Base-by-base conservation (phyloP, 2,113 vertebrate species). In the Noturus placidus region DNA sequence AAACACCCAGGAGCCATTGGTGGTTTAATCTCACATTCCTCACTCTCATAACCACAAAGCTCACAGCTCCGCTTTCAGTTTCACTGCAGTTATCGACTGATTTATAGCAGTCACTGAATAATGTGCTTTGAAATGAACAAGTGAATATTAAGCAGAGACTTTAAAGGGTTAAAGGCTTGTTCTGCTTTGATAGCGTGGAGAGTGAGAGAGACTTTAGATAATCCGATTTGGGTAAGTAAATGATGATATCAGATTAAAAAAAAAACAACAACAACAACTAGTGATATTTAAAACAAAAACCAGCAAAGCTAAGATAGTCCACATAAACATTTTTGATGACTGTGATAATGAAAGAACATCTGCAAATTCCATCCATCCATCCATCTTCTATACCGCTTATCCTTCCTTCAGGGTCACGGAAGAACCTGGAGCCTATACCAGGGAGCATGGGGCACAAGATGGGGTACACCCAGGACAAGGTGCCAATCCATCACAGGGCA, bases 1-100 rank as follows among this genome's bases (percentile, higher is more conserved):
- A 25, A 81, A 59, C 79, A 81, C 33, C 30, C 79, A 81, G 79
- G 10, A 80, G 54, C 20, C n/a, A 22, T 25, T 25, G 11, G 33
- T 61, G 33, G 56, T 61, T 82, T 61, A 82, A 82, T 42, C 79
- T 27, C 33, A 38, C 33, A 15, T 82, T 61, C 54, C 56, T 61
- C 56, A 81, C 20, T 61, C 33, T 59, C 79, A 82, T 61, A 61
- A 82, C 79, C 56, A 7, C 79, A 61, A 38, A 35, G 33, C 79
- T 61, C 33, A 25, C 33, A 57, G 54, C 56, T 82, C 42, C 0
- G 20, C 8, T 74, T 77, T n/a, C 42, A 52, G 46, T 54, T 30
- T 56, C 56, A 42, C 56, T 20, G n/a, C 77, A 80, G 52, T 56
- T 80, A 54, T 56, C 4, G n/a, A 56, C 77, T 20, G 5, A 56